phyloP scores from a whole-genome alignment of 1,140 invertebrate genomes.

The Berghia stephanieae region DNA sequence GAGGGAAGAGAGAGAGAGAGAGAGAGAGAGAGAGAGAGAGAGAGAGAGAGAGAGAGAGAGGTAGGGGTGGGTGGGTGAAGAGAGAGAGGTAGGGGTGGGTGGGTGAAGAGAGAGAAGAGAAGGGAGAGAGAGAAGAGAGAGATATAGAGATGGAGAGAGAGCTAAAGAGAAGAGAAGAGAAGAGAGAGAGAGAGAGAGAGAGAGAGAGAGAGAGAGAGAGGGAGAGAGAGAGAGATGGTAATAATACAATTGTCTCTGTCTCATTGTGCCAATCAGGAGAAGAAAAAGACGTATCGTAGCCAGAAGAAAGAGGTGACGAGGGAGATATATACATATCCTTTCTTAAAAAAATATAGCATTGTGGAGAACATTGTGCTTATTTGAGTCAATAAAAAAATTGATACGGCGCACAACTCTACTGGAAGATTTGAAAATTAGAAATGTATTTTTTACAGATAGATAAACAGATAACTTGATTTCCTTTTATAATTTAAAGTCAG shows the following conservation, averaged over 20 bases:
- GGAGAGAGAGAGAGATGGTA: neutral
- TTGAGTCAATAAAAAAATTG: too few relatives aligned
- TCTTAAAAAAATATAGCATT: too few relatives aligned
- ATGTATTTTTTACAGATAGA: too few relatives aligned
- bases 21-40: neutral
- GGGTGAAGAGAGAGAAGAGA: neutral
- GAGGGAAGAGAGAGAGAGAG: neutral
- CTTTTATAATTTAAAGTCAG: too few relatives aligned
- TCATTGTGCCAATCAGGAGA: too few relatives aligned
- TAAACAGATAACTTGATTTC: too few relatives aligned
- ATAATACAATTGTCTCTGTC: neutral
- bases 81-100: neutral
- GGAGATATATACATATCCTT: too few relatives aligned
- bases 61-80: neutral
- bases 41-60: neutral
- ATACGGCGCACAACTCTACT: too few relatives aligned
- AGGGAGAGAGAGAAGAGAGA: neutral
- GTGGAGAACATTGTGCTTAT: too few relatives aligned
- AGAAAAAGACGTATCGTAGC: too few relatives aligned
- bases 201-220: neutral
- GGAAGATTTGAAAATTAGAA: too few relatives aligned
- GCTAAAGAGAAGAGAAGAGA: neutral
- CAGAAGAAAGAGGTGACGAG: too few relatives aligned
- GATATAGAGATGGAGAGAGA: neutral
- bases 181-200: neutral